Evolutionary conservation across 2,113 vertebrate genomes (phyloP).

Genomic region (Phycodurus eques): DNA sequence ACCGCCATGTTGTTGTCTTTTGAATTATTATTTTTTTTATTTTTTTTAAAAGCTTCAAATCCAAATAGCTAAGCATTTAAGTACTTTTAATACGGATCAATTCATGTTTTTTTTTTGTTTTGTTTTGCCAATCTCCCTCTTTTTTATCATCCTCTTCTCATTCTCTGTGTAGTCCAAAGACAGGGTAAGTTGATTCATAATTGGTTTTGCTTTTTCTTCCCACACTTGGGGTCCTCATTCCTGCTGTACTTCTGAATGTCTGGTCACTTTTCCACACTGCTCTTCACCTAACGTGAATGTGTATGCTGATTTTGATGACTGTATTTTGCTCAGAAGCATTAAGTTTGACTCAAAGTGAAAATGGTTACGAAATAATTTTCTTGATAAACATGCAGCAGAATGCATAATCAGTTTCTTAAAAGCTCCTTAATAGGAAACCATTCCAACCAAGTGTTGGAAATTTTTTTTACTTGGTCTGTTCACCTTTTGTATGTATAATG

Average conservation of each 20-base stretch:
- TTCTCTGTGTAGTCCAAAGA: constrained; percentile 83
- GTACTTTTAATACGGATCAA: constrained; percentile 26
- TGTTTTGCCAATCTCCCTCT: constrained; percentile 61
- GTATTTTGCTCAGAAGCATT: constrained; percentile 41
- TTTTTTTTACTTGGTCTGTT: neutral
- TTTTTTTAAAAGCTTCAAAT: constrained; percentile 35
- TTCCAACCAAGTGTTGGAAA: neutral
- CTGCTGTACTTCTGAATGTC: constrained; percentile 37
- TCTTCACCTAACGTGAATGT: constrained; percentile 63
- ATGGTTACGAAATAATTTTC: neutral
- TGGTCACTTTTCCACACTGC: constrained; percentile 45
- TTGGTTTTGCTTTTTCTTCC: constrained; percentile 51
- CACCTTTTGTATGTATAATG: neutral
- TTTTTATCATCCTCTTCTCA: constrained; percentile 55
- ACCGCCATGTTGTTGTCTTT: constrained; percentile 9
- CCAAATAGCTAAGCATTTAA: neutral
- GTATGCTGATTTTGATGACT: constrained; percentile 24
- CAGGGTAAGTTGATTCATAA: constrained; percentile 81
- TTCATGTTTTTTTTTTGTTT: constrained; percentile 45
- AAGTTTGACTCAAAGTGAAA: constrained; percentile 22
- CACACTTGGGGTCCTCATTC: constrained; percentile 26
- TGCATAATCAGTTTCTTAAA: neutral
- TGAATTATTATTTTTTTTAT: neutral
- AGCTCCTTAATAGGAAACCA: neutral
- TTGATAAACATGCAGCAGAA: neutral